Evolutionary conservation across 2,113 vertebrate genomes (phyloP), one percentile per base, ranked within the genome.

Genomic region (Ciconia stormi): DNA sequence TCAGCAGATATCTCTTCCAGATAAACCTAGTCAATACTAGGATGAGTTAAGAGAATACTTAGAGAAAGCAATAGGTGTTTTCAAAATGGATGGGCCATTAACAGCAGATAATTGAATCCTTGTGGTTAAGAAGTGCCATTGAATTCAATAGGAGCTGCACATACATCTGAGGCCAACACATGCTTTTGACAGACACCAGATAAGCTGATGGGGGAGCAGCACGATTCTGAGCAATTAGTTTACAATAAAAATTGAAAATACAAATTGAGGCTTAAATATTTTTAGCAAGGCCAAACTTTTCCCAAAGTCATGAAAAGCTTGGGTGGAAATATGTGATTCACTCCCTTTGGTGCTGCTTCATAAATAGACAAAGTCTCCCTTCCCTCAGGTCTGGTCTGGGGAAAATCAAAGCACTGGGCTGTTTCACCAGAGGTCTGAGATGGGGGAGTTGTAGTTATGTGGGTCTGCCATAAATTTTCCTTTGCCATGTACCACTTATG

Each of bases 31-130:
- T 87, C 94, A 95, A 87, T 93, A 72, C 22, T 8, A 65, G 70
- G 34, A 89, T 93, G 56, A 95, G 52, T 95, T 96, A 97, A 65
- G 91, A 87, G 87, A 87, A 69, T 72, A 63, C 58, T 89, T 79
- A 49, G 73, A 69, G 83, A 89, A 92, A 96, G 61, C 61, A 87
- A 76, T 49, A 95, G 80, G 69, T 84, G 34, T 95, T 97, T 96
- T 76, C 72, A 87, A 32, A 95, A 95, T 61, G 58, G 49, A 95
- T 93, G 77, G 73, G 77, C 77, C 73, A 79, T 95, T 95, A 92
- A 72, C 13, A 76, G 47, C 81, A 89, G 61, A 58, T 82, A 92
- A 94, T 94, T 87, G 91, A 91, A 82, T 91, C 53, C 49, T 73
- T 82, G 77, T 91, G 62, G 44, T 87, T 94, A 91, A 84, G 80